Evolutionary conservation across 2,797 vertebrate species (phyloP).

Genomic region (Halcyon chelicuti): DNA sequence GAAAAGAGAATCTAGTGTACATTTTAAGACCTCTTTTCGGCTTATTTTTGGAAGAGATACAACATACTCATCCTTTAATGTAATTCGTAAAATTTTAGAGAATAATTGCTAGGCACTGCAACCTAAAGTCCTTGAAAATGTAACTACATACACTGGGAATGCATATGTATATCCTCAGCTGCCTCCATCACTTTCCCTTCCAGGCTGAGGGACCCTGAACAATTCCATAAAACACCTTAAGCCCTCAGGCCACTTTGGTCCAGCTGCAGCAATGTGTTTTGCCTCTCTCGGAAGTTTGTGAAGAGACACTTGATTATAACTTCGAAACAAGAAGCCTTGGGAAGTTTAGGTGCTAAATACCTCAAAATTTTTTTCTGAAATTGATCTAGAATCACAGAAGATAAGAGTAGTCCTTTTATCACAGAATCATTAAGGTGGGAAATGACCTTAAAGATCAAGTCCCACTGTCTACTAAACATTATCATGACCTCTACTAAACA

Average conservation of each 20-base stretch:
- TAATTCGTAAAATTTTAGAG: not conserved
- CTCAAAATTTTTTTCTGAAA: not conserved
- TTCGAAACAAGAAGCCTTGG: not conserved
- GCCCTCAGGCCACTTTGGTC: not conserved
- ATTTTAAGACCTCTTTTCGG: not conserved
- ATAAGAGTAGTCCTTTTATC: no score
- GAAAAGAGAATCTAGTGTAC: not conserved
- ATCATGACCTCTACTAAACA: no score
- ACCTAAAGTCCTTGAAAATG: conserved; percentile 10
- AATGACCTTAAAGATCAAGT: no score
- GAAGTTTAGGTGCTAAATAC: not conserved
- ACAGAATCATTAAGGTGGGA: no score
- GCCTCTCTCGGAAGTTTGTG: not conserved
- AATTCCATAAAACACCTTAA: not conserved
- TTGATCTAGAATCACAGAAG: not conserved
- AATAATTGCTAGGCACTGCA: not conserved
- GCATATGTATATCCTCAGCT: not conserved
- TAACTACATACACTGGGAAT: not conserved
- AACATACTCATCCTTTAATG: not conserved
- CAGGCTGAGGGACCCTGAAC: not conserved
- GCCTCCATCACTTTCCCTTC: not conserved
- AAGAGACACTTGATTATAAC: not conserved
- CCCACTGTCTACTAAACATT: no score
- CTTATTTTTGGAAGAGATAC: conserved; percentile 5
- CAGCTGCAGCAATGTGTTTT: not conserved